Base-by-base conservation (phyloP, 2,113 vertebrate genomes). In the Chinchilla lanigera region DNA sequence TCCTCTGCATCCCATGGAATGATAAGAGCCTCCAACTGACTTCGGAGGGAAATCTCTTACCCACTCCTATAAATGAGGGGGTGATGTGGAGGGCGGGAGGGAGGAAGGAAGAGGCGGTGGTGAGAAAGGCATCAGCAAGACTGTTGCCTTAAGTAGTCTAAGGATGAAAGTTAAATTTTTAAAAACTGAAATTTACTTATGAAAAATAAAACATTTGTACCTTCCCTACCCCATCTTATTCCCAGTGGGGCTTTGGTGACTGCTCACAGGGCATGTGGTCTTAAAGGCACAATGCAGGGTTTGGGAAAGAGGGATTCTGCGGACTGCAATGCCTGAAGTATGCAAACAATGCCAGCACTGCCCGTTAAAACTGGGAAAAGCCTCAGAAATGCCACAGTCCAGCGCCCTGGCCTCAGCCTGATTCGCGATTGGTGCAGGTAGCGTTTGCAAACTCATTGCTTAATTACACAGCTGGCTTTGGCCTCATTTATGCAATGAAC, bases 291-390 rank as follows among this genome's bases (percentile, higher is more conserved):
- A 61, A 17, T 0, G 38, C 26, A 73, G 56, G 83, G 61, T 41
- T 52, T 67, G 44, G 19, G 84, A 86, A 92, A 93, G 60, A 54
- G 73, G 75, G 82, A 88, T 54, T 82, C 81, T 95, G 77, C 77
- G 96, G 89, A 56, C 33, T 71, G 28, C 86, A 60, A 86, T 30
- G 50, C 61, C 85, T 1, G 16, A 28, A 54, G 41, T 6, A 2
- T n/a, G 61, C 52, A 56, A 47, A 95, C 14, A n/a, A 41, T 22
- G 58, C 63, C 60, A 44, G 94, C 0, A 0, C 35, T 88, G 81
- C 86, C 71, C 50, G 54, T 17, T 80, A 12, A 85, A 90, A 28
- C 1, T 5, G 33, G 67, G 86, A 6, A 4, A 54, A 60, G 86
- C 7, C 82, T 50, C 44, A 61, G 61, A 88, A 73, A 41, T 12